phyloP scores from a whole-genome alignment of 2,113 vertebrate species.

The Centrocercus urophasianus region DNA sequence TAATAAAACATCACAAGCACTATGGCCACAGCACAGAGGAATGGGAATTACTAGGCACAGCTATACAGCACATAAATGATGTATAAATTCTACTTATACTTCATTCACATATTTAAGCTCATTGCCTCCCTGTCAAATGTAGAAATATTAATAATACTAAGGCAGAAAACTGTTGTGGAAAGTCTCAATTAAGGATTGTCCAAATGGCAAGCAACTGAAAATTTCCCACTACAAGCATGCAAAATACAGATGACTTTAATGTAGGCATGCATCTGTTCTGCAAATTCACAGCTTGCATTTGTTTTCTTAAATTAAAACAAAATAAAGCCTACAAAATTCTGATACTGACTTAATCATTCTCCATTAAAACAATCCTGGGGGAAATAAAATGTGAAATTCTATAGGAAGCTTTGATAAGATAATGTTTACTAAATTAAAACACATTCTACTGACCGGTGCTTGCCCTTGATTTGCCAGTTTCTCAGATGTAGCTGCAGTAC shows the following conservation, averaged over 20 bases:
- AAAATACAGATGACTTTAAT: conserved; percentile 1
- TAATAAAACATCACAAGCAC: neutral
- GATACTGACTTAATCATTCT: neutral
- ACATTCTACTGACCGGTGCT: neutral
- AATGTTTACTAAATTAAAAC: neutral
- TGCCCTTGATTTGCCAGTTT: neutral
- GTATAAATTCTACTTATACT: neutral
- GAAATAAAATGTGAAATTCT: neutral
- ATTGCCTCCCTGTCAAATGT: neutral
- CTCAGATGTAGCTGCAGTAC: neutral
- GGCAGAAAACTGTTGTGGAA: neutral
- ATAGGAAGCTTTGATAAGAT: neutral
- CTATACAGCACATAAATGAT: neutral
- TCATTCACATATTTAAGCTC: neutral
- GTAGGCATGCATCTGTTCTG: conserved; percentile 2
- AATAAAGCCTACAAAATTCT: neutral
- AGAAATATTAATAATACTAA: neutral
- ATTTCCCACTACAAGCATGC: neutral
- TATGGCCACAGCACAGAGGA: neutral
- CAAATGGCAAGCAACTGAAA: conserved; percentile 25
- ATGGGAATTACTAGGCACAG: neutral
- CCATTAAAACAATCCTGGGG: neutral
- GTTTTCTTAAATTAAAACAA: neutral
- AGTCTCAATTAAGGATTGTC: neutral
- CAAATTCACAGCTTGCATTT: neutral